A percentile compares a stretch with the other conserved stretches of the same genome.
Evolutionary conservation across 64 coral and sea anemone species (phyloP).

Genomic region (Porites lutea): DNA sequence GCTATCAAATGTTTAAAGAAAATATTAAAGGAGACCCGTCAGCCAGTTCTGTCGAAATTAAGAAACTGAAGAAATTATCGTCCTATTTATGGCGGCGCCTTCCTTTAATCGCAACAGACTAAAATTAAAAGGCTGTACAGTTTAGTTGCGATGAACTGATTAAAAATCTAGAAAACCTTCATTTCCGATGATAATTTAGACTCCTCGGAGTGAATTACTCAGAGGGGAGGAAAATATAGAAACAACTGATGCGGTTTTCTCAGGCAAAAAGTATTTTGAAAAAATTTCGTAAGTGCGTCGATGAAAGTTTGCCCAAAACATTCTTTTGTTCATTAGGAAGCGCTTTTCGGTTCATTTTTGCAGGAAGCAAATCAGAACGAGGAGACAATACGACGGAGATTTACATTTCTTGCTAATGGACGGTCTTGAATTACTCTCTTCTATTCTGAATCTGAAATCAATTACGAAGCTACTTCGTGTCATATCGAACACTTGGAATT

Average conservation of each 20-base stretch:
- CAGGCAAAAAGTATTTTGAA: background rate
- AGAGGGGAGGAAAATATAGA: background rate
- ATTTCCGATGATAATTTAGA: conserved; percentile 27
- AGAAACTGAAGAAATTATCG: no score
- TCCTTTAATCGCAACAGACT: conserved; percentile 6
- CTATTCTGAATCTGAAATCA: conserved; percentile 33
- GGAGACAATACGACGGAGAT: conserved; percentile 45
- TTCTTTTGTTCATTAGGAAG: conserved; percentile 24
- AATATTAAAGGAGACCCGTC: background rate
- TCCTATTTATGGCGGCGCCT: background rate
- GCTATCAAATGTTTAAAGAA: conserved; percentile 22
- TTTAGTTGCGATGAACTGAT: conserved; percentile 46
- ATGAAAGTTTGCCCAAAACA: background rate
- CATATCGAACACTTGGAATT: conserved; percentile 32
- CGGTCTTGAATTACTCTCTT: background rate
- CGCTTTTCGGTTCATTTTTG: conserved; percentile 27
- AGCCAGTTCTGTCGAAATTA: background rate
- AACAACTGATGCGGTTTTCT: background rate
- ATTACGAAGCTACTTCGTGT: conserved; percentile 8
- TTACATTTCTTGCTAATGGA: conserved; percentile 41
- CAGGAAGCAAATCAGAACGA: conserved; percentile 47
- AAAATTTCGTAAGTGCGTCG: background rate
- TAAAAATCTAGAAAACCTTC: conserved; percentile 43
- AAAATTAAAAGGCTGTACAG: conserved; percentile 15
- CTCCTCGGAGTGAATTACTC: background rate